These are phyloP conservation scores for Lutjanus argentimaculatus DNA, from an alignment of 2,797 vertebrate species.

Conservation along the genomic window DNA sequence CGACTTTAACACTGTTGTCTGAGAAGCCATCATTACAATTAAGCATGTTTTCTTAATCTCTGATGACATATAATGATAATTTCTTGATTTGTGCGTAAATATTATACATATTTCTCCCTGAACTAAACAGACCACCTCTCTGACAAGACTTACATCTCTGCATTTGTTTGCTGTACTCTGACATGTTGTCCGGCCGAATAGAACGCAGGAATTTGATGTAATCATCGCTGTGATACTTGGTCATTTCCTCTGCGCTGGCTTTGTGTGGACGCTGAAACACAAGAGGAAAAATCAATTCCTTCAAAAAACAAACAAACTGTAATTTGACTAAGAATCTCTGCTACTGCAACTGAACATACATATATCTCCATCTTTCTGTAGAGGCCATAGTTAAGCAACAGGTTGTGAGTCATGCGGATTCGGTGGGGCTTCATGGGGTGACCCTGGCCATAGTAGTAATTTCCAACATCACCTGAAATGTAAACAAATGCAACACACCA, in stretches of 20 bases:
- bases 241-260: constrained; percentile 98
- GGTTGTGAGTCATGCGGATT: constrained; percentile 98
- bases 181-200: constrained; percentile 99
- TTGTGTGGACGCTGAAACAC: constrained; percentile 95
- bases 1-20: too few relatives aligned
- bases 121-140: neutral
- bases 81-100: too few relatives aligned
- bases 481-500: neutral
- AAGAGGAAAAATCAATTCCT: neutral
- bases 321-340: neutral
- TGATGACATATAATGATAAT: too few relatives aligned
- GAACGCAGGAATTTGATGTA: constrained; percentile 99
- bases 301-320: neutral
- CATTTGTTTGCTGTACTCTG: constrained; percentile 99
- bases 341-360: constrained; percentile 81
- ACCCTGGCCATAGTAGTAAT: constrained; percentile 97
- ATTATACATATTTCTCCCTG: too few relatives aligned
- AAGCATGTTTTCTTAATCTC: too few relatives aligned
- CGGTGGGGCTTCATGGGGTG: constrained; percentile 98
- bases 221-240: constrained; percentile 99
- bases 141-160: constrained; percentile 93
- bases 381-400: constrained; percentile 96
- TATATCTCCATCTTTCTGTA: constrained; percentile 99
- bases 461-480: constrained; percentile 94
- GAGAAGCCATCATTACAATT: too few relatives aligned